Base-by-base conservation (phyloP, 2,797 vertebrate genomes). In the Tapirus indicus region DNA sequence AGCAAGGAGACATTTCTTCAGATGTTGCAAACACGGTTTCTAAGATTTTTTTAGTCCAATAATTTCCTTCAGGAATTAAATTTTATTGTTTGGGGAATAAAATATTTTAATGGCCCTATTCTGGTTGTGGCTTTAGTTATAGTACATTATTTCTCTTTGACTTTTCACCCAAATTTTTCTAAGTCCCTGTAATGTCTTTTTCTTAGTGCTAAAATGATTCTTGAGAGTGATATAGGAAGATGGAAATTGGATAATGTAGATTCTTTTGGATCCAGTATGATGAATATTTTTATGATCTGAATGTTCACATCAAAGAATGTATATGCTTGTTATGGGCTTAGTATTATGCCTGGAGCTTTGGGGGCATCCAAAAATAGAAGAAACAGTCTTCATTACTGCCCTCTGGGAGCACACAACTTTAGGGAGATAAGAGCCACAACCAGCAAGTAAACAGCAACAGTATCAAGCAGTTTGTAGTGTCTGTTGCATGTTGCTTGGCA, bases 21-120 rank as follows among this genome's bases (percentile, higher is more conserved):
- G 66, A 94, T 90, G 21, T 60, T 85, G 4, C 35, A 52, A 72
- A 83, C 16, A 68, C 69, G 68, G 18, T 91, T 87, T 80, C 38
- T 85, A 29, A 69, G 11, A 1, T 83, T 58, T 94, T 94, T 93
- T 94, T 75, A 93, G 32, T 84, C n/a, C 29, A 75, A n/a, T 91
- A 80, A 80, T 93, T 95, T 90, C 66, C 27, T 92, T 94, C 49
- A 92, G 25, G 29, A 94, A 69, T 80, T 80, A 35, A 21, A 23
- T 11, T 96, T 5, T 84, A 23, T 94, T 95, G 69, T 88, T 96
- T 91, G 25, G 71, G 35, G n/a, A 80, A 89, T 95, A 93, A 96
- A 92, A 47, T 95, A 75, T 90, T 94, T 72, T 93, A 75, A 49
- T 89, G 38, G 5, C 41, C 68, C 18, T 94, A 38, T 91, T 89